phyloP scores from a whole-genome alignment of 2,888 invertebrate genomes.

The Allygus modestus region DNA sequence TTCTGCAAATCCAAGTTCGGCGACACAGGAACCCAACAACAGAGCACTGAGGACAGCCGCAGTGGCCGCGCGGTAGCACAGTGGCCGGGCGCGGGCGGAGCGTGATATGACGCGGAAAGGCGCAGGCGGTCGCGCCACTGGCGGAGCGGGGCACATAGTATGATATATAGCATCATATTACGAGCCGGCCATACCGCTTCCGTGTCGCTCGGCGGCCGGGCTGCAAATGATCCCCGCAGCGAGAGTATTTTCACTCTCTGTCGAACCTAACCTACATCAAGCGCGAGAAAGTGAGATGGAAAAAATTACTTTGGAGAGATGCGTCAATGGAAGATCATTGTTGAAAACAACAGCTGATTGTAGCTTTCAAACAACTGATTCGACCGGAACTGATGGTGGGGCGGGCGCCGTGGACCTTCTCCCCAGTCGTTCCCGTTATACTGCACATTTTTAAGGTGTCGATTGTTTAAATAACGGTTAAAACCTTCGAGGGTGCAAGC shows the following conservation, averaged over 20 bases:
- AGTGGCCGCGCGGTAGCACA: not conserved
- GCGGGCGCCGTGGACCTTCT: not conserved
- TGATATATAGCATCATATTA: not conserved
- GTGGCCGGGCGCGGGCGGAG: not conserved
- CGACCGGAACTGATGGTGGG: constrained; percentile 3
- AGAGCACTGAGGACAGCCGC: too few species aligned
- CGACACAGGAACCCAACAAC: not conserved
- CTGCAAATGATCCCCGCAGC: not conserved
- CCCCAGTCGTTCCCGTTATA: too few species aligned
- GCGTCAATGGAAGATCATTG: constrained; percentile 29
- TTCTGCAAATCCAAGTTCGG: not conserved
- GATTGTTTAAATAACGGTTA: too few species aligned
- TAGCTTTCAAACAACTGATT: constrained; percentile 14
- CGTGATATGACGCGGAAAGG: too few species aligned
- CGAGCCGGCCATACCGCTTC: not conserved
- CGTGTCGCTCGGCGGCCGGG: not conserved
- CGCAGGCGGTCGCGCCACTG: too few species aligned
- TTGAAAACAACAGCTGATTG: constrained; percentile 29
- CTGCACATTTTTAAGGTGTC: too few species aligned
- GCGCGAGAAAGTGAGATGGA: constrained; percentile 23
- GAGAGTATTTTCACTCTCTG: constrained; percentile 4
- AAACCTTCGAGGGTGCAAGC: too few species aligned
- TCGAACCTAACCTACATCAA: constrained; percentile 31
- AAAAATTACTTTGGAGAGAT: constrained; percentile 30
- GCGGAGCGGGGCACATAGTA: not conserved